Percentiles rank a stretch among this genome's conserved stretches.
These are phyloP conservation scores for Esox masquinongy DNA, from an alignment of 2,797 vertebrate species.

Conservation along the genomic window DNA sequence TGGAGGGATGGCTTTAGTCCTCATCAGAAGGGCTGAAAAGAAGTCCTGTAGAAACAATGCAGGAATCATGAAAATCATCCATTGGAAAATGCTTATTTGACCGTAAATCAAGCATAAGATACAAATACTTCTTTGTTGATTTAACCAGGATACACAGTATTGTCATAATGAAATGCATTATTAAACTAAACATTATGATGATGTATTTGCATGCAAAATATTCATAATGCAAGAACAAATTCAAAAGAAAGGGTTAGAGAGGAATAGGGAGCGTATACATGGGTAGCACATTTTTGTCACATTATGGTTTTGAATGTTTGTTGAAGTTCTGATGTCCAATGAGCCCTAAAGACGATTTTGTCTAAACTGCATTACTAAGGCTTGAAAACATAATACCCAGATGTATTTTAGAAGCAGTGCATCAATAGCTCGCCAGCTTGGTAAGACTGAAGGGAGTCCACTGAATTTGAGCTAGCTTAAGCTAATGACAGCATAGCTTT, in stretches of 20 bases:
- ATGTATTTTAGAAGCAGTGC: no score
- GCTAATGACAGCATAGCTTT: no score
- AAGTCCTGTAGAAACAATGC: conserved; percentile 45
- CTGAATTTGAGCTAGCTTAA: no score
- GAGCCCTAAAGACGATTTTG: no score
- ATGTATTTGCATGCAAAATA: background rate
- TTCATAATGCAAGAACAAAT: background rate
- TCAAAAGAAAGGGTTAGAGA: background rate
- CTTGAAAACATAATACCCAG: no score
- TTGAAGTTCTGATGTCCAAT: no score
- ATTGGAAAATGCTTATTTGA: conserved; percentile 29
- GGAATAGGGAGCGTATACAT: background rate
- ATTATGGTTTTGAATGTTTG: background rate
- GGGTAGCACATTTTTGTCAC: background rate
- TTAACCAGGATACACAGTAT: conserved; percentile 39
- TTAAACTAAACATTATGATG: background rate
- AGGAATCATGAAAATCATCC: conserved; percentile 37
- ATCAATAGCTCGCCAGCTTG: no score
- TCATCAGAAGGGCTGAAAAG: conserved; percentile 27
- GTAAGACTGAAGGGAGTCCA: no score
- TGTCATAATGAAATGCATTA: background rate
- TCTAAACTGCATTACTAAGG: no score
- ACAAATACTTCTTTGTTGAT: conserved; percentile 33
- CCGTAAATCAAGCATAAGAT: conserved; percentile 37
- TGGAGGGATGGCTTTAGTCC: conserved; percentile 45